A percentile compares a stretch with the other conserved stretches of the same genome.
phyloP scores from a whole-genome alignment of 2,888 invertebrate species.

The Calliscelio sp. region DNA sequence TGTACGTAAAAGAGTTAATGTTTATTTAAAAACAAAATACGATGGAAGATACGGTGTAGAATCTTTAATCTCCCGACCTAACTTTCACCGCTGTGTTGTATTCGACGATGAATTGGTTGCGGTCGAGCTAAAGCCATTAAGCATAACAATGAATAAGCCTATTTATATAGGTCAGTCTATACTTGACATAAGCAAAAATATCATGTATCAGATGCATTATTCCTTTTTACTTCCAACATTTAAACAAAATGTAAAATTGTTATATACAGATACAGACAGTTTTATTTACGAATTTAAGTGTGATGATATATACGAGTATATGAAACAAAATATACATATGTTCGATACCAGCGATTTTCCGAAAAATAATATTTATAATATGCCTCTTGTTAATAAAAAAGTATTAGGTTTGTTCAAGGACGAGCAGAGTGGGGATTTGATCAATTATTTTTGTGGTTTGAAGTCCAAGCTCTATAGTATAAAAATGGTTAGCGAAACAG shows the following conservation, averaged over 20 bases:
- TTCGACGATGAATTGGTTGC: slow-evolving; percentile 36
- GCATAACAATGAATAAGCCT: slow-evolving; percentile 10
- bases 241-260: slow-evolving; percentile 72
- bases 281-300: slow-evolving; percentile 80
- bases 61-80: slow-evolving; percentile 33
- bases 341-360: slow-evolving; percentile 80
- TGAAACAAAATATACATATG: slow-evolving; percentile 71
- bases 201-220: no score
- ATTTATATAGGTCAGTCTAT: slow-evolving; percentile 38
- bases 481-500: no score
- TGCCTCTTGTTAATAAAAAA: slow-evolving; percentile 18
- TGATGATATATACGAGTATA: slow-evolving; percentile 80
- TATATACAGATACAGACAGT: slow-evolving; percentile 80
- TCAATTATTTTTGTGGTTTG: no score
- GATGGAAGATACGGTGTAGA: slow-evolving; percentile 17
- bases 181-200: no score
- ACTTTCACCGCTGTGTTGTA: slow-evolving; percentile 15
- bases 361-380: slow-evolving; percentile 15
- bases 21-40: slow-evolving; percentile 16
- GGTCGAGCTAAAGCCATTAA: slow-evolving; percentile 28
- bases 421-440: no score
- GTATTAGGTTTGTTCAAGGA: slow-evolving; percentile 27
- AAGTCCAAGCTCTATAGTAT: not conserved
- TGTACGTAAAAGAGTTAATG: slow-evolving; percentile 19
- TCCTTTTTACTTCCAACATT: no score